Evolutionary conservation across 2,113 vertebrate genomes (phyloP), one percentile per base, ranked within the genome.

Genomic region (Caranx ignobilis): DNA sequence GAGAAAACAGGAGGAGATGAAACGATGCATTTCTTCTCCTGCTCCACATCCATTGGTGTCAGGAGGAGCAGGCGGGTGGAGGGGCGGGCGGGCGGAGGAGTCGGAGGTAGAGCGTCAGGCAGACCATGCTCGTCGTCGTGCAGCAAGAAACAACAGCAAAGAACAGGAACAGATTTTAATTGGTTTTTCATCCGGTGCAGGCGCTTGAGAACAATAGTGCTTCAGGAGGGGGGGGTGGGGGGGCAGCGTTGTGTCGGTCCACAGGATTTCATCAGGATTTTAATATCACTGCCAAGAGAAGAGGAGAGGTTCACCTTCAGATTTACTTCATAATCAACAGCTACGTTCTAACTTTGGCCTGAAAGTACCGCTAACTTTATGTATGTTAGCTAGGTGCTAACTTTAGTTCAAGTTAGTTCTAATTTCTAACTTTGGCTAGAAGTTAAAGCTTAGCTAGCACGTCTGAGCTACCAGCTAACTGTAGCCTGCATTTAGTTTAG

Each of bases 101-200:
- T 74, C 11, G 35, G 86, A 87, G 89, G 89, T 81, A 75, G 88
- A 83, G 86, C 50, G 59, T 78, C 86, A 77, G 83, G 86, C 73
- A 39, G 85, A 82, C 72, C 91, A 91, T 93, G 91, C 91, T 88
- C 56, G n/a, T 89, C 60, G n/a, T 89, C 89, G 86, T 93, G 92
- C 92, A 88, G 85, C 86, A 81, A 85, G 34, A 92, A 88, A 89
- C 66, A 84, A 85, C 63, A 85, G 79, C 69, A 61, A 84, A 82
- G 47, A 74, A 85, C 52, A 15, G 81, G 62, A 80, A 62, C 16
- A n/a, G 37, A 43, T 62, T 56, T 55, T 47, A 57, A 35, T 63
- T 64, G n/a, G 15, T 64, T 71, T 48, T 45, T 77, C 61, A 80
- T 84, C 73, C 11, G 62, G 77, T 84, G 85, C 71, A 81, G 78